Percentiles rank a stretch among this genome's conserved stretches.
Conservation (phyloP, 1,140 invertebrate species). For the Tetragnatha versicolor region DNA sequence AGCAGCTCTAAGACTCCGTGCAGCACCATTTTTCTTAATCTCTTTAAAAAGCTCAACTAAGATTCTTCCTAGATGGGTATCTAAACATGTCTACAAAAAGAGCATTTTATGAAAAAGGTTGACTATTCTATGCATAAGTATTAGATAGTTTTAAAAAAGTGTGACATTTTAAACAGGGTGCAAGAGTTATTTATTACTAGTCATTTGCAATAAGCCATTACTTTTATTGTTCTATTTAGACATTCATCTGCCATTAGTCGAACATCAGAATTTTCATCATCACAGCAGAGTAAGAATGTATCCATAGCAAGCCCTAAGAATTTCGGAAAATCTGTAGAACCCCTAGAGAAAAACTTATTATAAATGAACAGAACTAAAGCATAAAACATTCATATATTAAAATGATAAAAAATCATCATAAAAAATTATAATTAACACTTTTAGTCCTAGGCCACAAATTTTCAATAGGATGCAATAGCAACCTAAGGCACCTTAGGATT, state of each 20-base stretch:
- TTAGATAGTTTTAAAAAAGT: too few relatives aligned
- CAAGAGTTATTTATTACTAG: too few relatives aligned
- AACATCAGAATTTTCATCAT: conserved; percentile 80
- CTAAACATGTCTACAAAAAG: conserved; percentile 68
- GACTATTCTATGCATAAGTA: too few relatives aligned
- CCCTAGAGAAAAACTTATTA: conserved; percentile 37
- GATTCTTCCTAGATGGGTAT: conserved; percentile 74
- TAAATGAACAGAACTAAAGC: neutral
- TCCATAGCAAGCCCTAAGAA: conserved; percentile 76
- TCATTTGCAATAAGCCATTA: too few relatives aligned
- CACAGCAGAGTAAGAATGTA: conserved; percentile 74
- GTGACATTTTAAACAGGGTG: too few relatives aligned
- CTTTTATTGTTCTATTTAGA: conserved; percentile 79
- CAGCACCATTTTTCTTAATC: conserved; percentile 78
- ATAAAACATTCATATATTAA: neutral
- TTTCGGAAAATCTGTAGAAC: conserved; percentile 71
- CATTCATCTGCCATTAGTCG: conserved; percentile 81
- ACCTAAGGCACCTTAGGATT: neutral
- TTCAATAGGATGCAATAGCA: neutral
- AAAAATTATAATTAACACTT: neutral
- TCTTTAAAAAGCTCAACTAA: conserved; percentile 82
- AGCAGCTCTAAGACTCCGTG: conserved; percentile 74
- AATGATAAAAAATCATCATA: neutral
- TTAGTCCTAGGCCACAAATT: too few relatives aligned
- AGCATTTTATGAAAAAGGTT: too few relatives aligned